Evolutionary conservation across 1,140 invertebrate genomes (phyloP), one percentile per base, ranked within the genome.

Genomic region (Atta texana): DNA sequence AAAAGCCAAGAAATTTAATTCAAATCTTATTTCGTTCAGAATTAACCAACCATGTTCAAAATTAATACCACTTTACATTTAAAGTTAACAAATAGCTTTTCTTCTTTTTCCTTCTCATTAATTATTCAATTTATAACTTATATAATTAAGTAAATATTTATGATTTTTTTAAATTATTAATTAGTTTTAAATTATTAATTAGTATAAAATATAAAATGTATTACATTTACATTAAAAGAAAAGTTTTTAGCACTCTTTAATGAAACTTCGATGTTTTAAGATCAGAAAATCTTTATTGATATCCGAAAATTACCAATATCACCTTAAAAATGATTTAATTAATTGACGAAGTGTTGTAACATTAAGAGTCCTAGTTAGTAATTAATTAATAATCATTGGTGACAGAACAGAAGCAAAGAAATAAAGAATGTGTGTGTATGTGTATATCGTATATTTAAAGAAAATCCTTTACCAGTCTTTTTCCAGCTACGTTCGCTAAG

Each of bases 391-490:
- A 57, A 57, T 57, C n/a, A 7, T 21, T 57, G n/a, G n/a, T 21
- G n/a, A n/a, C n/a, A 57, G n/a, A n/a, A 57, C n/a, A n/a, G 8
- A 57, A 57, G 21, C 1, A 21, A 24, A 59, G 3, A 18, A 59
- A 31, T 31, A 31, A 10, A 1, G 21, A 21, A 1, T 21, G 63
- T 5, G 28, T 6, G 6, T 18, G 31, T 34, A 1, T 4, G 16
- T 16, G 7, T 71, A 53, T 77, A 0, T 24, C 72, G 24, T 51
- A 63, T 18, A 34, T 68, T 68, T 68, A 44, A 44, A 53, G 80
- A 89, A 80, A 59, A 59, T 84, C 51, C 21, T 74, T 59, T 69
- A 44, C 44, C 28, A 10, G 16, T 49, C 21, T 49, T 49, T 87
- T 85, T 16, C 51, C 34, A 34, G 57, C 28, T 24, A 51, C 24